phyloP scores from a whole-genome alignment of 2,888 invertebrate genomes.

The Hydropsyche betteni region DNA sequence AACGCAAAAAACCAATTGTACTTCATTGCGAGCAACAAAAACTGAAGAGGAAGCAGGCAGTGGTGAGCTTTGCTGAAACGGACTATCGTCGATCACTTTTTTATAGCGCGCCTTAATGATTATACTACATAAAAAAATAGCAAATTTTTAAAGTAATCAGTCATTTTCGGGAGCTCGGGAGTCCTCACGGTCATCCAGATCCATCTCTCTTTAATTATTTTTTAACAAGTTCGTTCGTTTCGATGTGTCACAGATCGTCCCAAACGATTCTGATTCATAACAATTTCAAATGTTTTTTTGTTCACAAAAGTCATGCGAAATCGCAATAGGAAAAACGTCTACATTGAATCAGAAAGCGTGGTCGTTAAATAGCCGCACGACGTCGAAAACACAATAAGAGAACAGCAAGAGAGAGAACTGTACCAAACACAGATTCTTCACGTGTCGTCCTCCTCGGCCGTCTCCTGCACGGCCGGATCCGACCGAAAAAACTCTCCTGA shows the following conservation, averaged over 20 bases:
- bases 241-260: no score
- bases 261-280: no score
- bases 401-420: conserved; percentile 50
- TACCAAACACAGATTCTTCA: conserved; percentile 57
- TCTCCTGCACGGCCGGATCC: conserved; percentile 66
- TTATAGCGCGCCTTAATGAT: conserved; percentile 28
- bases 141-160: conserved; percentile 43
- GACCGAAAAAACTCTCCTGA: conserved; percentile 66
- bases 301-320: no score
- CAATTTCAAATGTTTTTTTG: no score
- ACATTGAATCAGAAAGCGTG: neutral
- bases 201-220: neutral
- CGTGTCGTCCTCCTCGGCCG: conserved; percentile 65
- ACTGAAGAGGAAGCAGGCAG: neutral
- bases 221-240: neutral
- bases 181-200: conserved; percentile 38
- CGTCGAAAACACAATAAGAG: conserved; percentile 51
- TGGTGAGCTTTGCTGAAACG: conserved; percentile 5
- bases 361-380: conserved; percentile 28
- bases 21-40: no score
- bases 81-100: conserved; percentile 8
- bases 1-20: no score
- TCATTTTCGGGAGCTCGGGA: conserved; percentile 45
- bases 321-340: no score
- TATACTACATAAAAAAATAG: conserved; percentile 35